Evolutionary conservation across 1,140 invertebrate genomes (phyloP).

Genomic region (Zaprionus africanus): DNA sequence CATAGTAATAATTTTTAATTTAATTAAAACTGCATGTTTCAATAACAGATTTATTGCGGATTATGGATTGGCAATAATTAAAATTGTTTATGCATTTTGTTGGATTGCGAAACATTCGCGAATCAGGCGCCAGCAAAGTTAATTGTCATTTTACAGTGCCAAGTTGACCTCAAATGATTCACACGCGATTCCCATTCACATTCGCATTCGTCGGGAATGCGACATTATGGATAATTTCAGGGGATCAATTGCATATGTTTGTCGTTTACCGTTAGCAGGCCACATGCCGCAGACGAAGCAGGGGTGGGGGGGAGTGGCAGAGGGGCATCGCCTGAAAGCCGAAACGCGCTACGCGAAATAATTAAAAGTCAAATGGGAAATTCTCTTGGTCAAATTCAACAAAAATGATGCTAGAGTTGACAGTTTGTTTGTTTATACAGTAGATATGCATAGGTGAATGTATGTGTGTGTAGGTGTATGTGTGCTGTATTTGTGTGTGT

Average conservation of each 20-base stretch:
- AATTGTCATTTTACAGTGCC: background rate
- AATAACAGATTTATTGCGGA: background rate
- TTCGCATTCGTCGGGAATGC: background rate
- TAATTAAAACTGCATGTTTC: background rate
- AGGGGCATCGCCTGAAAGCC: background rate
- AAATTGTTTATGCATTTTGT: background rate
- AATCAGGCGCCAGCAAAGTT: background rate
- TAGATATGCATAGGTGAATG: background rate
- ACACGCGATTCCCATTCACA: background rate
- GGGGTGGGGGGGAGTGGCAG: background rate
- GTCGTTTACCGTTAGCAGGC: background rate
- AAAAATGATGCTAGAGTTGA: conserved; percentile 56
- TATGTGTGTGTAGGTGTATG: background rate
- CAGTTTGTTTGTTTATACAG: conserved; percentile 44
- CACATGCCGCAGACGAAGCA: background rate
- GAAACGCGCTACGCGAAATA: conserved; percentile 29
- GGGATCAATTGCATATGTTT: background rate
- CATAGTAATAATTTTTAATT: too few relatives aligned
- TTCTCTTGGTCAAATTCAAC: conserved; percentile 35
- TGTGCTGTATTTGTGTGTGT: conserved; percentile 26
- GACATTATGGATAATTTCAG: background rate
- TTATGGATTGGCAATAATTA: conserved; percentile 1
- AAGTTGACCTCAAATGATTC: conserved; percentile 6
- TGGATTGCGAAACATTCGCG: background rate
- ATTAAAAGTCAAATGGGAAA: conserved; percentile 68